These are phyloP conservation scores for Chiroxiphia lanceolata DNA, from an alignment of 2,797 vertebrate species.

Conservation along the genomic window DNA sequence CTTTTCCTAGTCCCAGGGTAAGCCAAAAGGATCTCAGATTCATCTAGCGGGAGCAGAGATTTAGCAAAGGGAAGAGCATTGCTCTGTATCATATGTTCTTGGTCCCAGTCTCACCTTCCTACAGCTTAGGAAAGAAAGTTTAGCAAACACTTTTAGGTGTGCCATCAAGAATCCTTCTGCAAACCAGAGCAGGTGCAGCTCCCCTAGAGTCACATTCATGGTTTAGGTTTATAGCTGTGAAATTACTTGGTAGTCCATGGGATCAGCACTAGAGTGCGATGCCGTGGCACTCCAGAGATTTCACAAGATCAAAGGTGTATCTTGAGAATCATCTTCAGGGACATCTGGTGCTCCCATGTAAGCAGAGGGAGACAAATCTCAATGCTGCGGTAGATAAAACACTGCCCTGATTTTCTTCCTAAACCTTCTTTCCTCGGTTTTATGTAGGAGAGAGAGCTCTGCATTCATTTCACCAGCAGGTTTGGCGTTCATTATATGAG, in stretches of 20 bases:
- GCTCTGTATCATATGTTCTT: background rate
- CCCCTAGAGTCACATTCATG: accelerated
- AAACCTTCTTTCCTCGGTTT: background rate
- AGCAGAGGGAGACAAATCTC: background rate
- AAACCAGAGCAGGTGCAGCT: background rate
- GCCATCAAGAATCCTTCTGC: background rate
- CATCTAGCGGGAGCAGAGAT: accelerated
- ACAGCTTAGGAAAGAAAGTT: background rate
- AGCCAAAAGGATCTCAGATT: background rate
- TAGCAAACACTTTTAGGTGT: background rate
- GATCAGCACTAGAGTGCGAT: background rate
- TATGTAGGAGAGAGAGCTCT: background rate
- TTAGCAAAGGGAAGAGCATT: background rate
- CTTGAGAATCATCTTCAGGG: background rate
- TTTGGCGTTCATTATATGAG: background rate
- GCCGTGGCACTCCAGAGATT: background rate
- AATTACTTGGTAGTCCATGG: background rate
- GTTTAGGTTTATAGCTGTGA: background rate
- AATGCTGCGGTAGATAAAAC: background rate
- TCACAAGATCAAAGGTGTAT: background rate
- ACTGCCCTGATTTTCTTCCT: background rate
- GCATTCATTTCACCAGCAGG: background rate
- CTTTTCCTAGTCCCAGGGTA: background rate
- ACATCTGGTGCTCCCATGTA: background rate
- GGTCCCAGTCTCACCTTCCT: background rate